Evolutionary conservation across 2,113 vertebrate genomes (phyloP), one percentile per base, ranked within the genome.

Genomic region (Syrrhaptes paradoxus): DNA sequence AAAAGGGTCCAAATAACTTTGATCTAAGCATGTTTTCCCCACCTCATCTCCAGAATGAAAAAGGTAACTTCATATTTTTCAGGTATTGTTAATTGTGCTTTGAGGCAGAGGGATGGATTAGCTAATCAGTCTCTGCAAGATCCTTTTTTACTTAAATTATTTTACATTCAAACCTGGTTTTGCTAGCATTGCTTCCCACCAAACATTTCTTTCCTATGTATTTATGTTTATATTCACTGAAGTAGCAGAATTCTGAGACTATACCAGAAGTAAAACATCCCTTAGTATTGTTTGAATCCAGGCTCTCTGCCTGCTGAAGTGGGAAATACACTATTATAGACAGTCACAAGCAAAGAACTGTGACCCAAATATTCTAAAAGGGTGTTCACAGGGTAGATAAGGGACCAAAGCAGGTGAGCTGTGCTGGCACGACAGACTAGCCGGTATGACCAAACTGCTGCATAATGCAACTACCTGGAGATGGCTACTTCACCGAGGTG

Each of bases 1-100:
- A 93, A 89, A 86, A 82, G 13, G 9, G 54, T 75, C 55, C 67
- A 87, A 92, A 57, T 43, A 91, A 91, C 41, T 85, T 59, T 52
- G 14, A 91, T 80, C 51, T 70, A 77, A 79, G 43, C 20, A 71
- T 32, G 43, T 36, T 89, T 83, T 74, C 34, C 32, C 34, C 54
- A 80, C 65, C 55, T 71, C 16, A 82, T 90, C 55, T 87, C 71
- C 63, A 77, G 34, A 82, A 92, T 21, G 10, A 57, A 83, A 85
- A 70, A 49, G 19, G n/a, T 54, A 80, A 85, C 11, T 25, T 63
- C 58, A 7, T 24, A 54, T 84, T 93, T 93, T 59, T 62, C 29
- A 95, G 32, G 16, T 71, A 46, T 29, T 68, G 61, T 41, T 80
- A 66, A 90, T 74, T 51, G 46, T 66, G 61, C 41, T 88, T 63